Evolutionary conservation across 2,797 vertebrate species (phyloP).

Genomic region (Hipposideros larvatus): DNA sequence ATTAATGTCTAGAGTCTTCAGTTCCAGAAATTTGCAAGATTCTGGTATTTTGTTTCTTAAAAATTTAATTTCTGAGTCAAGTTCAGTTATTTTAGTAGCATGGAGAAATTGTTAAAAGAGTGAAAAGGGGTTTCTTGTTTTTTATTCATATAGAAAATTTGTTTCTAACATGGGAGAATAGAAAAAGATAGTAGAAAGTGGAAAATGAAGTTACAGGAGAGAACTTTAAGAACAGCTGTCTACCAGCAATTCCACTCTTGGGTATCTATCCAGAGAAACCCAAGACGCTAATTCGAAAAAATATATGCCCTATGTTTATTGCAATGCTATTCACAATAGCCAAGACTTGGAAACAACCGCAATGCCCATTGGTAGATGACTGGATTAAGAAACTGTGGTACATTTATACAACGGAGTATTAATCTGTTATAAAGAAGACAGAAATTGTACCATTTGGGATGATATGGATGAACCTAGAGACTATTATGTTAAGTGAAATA

Average conservation of each 20-base stretch:
- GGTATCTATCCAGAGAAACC: no score
- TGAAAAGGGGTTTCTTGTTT: neutral
- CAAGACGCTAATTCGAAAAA: no score
- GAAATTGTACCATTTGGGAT: no score
- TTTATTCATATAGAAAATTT: slow-evolving; percentile 20
- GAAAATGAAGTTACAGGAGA: slow-evolving; percentile 2
- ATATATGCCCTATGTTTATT: no score
- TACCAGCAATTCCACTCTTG: neutral
- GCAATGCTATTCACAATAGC: no score
- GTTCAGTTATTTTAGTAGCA: slow-evolving; percentile 10
- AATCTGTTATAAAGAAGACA: no score
- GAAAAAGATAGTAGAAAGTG: neutral
- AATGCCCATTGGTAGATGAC: no score
- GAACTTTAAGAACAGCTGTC: neutral
- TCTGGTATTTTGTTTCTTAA: slow-evolving; percentile 13
- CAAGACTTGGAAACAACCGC: no score
- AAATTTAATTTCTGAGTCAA: slow-evolving; percentile 20
- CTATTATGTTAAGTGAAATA: no score
- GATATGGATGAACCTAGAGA: no score
- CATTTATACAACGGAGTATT: no score
- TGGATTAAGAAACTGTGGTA: no score
- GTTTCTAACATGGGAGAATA: neutral
- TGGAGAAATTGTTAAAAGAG: neutral
- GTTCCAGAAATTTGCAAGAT: slow-evolving; percentile 25
- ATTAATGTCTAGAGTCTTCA: neutral